Percentiles rank a stretch among this genome's conserved stretches.
phyloP scores from a whole-genome alignment of 2,113 vertebrate species.

The Cyphotilapia sp. region DNA sequence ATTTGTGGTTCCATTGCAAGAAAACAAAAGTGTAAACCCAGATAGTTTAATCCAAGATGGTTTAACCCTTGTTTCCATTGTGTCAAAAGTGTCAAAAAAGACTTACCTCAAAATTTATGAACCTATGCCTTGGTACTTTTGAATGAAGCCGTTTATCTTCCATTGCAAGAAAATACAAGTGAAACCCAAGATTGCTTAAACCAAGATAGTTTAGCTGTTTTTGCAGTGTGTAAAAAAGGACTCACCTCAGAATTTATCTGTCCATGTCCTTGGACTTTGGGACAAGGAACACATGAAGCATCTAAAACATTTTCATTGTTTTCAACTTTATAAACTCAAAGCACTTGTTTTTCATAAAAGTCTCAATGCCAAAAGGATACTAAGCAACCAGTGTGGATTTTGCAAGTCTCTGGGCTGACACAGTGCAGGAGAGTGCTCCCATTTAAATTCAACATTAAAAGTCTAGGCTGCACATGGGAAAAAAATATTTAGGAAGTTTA shows the following conservation, averaged over 20 bases:
- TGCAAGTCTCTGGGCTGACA: slow-evolving; percentile 18
- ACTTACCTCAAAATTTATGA: slow-evolving; percentile 4
- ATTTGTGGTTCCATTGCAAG: slow-evolving; percentile 2
- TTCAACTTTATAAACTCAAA: slow-evolving; percentile 10
- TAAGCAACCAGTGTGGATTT: slow-evolving; percentile 32
- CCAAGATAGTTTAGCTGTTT: neutral
- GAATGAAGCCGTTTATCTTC: neutral
- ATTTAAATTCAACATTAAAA: slow-evolving; percentile 18
- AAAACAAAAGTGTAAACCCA: neutral
- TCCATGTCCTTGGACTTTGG: neutral
- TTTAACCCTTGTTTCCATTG: slow-evolving; percentile 7
- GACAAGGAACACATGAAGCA: neutral
- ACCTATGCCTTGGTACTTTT: neutral
- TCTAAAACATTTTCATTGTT: neutral
- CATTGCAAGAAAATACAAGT: neutral
- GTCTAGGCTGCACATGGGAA: neutral
- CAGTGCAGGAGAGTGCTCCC: neutral
- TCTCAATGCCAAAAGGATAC: slow-evolving; percentile 10
- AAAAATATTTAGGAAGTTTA: slow-evolving; percentile 23
- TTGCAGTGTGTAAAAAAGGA: neutral
- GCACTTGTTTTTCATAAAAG: slow-evolving; percentile 20
- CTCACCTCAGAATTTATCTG: slow-evolving; percentile 2
- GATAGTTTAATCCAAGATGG: neutral
- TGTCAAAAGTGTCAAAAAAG: neutral
- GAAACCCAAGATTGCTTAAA: neutral